Evolutionary conservation across 2,888 invertebrate genomes (phyloP), one percentile per base, ranked within the genome.

Genomic region (Julus scanicus): DNA sequence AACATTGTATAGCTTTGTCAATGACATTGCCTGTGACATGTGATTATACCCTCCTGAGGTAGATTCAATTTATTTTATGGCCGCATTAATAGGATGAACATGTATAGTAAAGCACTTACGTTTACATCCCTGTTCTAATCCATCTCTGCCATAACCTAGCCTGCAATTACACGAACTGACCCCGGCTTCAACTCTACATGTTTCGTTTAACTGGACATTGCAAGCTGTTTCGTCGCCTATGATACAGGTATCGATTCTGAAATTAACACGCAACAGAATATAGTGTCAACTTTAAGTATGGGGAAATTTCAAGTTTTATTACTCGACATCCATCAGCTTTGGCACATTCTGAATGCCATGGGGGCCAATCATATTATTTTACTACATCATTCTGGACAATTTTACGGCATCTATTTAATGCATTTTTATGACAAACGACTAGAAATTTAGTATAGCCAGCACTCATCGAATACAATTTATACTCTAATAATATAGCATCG

Each of bases 171-270:
- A 97, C 89, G 97, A 96, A 1, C 97, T 97, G 0, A 97, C 97
- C 1, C 97, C 96, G 89, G 94, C 94, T 92, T 97, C 97, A 0
- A 97, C 98, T 89, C 95, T 94, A 91, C 98, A 98, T 87, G 95
- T 95, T 91, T 98, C 98, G 91, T 97, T 96, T 91, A 97, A 96
- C 0, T 96, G 95, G 88, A 95, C 94, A 91, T 97, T 97, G 90
- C 98, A 98, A 0, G 98, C 97, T 0, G 96, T 95, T 90, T 97
- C 96, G 90, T 98, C 97, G 0, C 97, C 98, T 0, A 98, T 97
- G 37, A 98, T 97, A 91, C 98, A 98, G 0, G 98, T 98, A 92
- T 98, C 98, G 89, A 98, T 98, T 90, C 97, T 91, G 53, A 17
- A 44, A 84, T 48, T 29, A 44, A 29, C 40, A 88, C 20, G 63